Conservation (phyloP, 2,113 vertebrate genomes). For the Mesocricetus auratus region DNA sequence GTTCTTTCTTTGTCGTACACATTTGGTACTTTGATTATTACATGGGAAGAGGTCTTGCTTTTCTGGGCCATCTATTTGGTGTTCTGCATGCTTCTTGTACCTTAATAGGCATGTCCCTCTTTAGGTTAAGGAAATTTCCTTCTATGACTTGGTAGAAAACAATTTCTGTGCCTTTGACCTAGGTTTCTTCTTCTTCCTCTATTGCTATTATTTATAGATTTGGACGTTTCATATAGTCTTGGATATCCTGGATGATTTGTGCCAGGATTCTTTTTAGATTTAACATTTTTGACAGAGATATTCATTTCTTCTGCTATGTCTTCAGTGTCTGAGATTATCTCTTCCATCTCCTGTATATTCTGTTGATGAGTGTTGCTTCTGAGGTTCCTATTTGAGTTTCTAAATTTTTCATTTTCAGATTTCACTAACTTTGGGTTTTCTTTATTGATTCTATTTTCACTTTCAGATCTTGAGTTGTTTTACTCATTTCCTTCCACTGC, state of each 20-base stretch:
- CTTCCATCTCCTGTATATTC: background rate
- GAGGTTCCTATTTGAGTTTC: background rate
- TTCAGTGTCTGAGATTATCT: background rate
- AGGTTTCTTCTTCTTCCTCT: background rate
- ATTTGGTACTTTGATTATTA: background rate
- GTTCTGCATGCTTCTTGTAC: background rate
- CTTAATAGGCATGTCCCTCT: background rate
- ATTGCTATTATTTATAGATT: background rate
- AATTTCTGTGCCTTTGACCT: background rate
- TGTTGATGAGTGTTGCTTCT: background rate
- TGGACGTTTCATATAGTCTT: background rate
- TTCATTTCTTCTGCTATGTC: background rate
- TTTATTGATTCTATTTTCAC: background rate
- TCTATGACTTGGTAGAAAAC: background rate
- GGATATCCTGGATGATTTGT: background rate
- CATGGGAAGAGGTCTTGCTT: background rate
- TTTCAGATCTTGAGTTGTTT: background rate
- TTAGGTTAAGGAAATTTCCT: background rate
- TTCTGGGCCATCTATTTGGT: background rate
- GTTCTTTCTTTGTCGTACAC: background rate
- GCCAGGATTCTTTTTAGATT: background rate
- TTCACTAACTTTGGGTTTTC: background rate
- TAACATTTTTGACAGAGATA: background rate
- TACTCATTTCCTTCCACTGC: background rate
- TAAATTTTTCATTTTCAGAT: background rate